Base-by-base conservation (phyloP, 2,888 invertebrate genomes). In the Phengaris arion region DNA sequence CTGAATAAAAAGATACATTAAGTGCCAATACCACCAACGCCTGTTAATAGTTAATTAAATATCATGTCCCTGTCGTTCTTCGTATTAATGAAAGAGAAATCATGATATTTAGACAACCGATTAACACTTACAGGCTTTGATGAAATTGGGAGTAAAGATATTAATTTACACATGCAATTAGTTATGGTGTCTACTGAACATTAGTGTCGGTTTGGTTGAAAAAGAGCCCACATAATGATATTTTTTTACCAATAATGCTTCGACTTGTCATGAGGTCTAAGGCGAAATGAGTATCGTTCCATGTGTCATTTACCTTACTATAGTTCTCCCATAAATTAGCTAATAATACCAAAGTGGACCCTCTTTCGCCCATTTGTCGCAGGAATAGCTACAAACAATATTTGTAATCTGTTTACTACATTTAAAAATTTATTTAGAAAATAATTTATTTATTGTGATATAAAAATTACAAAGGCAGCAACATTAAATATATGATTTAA, bases 321-420 rank as follows among this genome's bases (percentile, higher is more conserved):
- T 85, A 86, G 74, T 83, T 79, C 80, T 92, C 90, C 91, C 88
- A 87, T 80, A 91, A 84, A 87, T 87, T 91, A 85, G 88, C 87
- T 88, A 92, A 88, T 85, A 88, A 90, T 86, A 90, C 90, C 86
- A 93, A 88, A 79, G 89, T 84, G 85, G 93, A 93, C 87, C 93
- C 93, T 87, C 92, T 93, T 89, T 93, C 93, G 86, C 91, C 92
- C 92, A 92, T 90, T 90, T 91, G 87, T 78, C 85, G 92, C 80
- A 92, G 91, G 82, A 92, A 85, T 82, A 86, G 86, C 93, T 93
- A 93, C 83, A 89, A 91, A 90, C 82, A 89, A 79, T 75, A 64
- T 68, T 68, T 75, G 77, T 48, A 5, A 52, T 52, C 52, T 52
- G 9, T 52, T 52, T 52, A 52, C 52, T 52, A 10, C 35, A 8